Conservation (phyloP, 2,797 vertebrate species). For the Bradypodion pumilum region DNA sequence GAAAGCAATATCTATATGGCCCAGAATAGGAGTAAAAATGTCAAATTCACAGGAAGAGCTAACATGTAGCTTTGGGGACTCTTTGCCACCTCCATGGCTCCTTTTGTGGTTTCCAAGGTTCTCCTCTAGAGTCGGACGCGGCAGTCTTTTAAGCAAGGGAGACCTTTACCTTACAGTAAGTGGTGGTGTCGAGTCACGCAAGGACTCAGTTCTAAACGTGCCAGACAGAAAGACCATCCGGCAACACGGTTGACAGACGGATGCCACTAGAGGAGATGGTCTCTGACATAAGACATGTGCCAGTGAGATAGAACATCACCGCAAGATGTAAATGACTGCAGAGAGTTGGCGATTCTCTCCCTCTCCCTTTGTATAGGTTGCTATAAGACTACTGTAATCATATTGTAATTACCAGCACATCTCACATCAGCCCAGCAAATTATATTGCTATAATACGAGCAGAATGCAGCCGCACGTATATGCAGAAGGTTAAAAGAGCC, state of each 20-base stretch:
- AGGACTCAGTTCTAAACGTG: neutral
- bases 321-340: slow-evolving; percentile 45
- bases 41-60: too few relatives aligned
- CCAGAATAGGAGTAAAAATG: too few relatives aligned
- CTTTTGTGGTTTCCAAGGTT: too few relatives aligned
- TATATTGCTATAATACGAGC: slow-evolving; percentile 53
- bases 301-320: slow-evolving; percentile 27
- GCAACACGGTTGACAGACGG: neutral
- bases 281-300: slow-evolving; percentile 29
- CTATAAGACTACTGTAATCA: slow-evolving; percentile 68
- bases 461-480: too few relatives aligned
- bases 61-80: too few relatives aligned
- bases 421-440: slow-evolving; percentile 65
- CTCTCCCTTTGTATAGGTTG: slow-evolving; percentile 24
- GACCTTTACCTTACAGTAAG: too few relatives aligned
- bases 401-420: slow-evolving; percentile 48
- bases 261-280: neutral
- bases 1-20: too few relatives aligned
- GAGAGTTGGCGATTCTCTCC: neutral
- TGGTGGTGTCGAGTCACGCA: fast-evolving
- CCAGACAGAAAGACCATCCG: neutral
- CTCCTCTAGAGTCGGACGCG: too few relatives aligned
- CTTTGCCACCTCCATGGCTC: too few relatives aligned
- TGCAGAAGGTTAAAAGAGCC: too few relatives aligned
- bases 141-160: too few relatives aligned